Conservation (phyloP, 2,797 vertebrate species). For the Falco peregrinus region DNA sequence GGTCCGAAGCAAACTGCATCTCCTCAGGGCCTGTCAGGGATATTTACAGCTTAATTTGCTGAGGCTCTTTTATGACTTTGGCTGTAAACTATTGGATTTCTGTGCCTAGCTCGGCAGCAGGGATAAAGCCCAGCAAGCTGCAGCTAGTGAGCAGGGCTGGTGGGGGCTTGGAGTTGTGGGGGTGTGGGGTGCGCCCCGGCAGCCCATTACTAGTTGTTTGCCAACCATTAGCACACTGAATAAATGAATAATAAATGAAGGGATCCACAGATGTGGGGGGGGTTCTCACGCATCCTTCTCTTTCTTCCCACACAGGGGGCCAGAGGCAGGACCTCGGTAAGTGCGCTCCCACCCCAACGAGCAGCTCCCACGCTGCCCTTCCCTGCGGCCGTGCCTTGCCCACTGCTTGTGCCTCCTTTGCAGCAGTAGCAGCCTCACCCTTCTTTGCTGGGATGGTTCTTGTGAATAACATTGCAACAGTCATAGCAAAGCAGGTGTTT, state of each 20-base stretch:
- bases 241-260: not conserved
- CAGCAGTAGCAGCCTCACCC: not conserved
- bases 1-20: not conserved
- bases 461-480: not conserved
- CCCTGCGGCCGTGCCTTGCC: not conserved
- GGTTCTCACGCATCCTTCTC: not conserved
- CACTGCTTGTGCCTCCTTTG: not conserved
- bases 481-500: not conserved
- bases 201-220: not conserved
- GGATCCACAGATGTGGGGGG: accelerated
- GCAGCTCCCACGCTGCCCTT: not conserved
- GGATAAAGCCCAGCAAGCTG: not conserved
- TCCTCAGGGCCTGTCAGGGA: not conserved
- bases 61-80: not conserved
- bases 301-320: constrained; percentile 37
- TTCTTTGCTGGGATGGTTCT: not conserved
- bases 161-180: not conserved
- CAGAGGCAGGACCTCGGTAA: constrained; percentile 61
- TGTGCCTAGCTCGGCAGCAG: not conserved
- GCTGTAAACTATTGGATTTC: not conserved
- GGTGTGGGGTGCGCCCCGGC: not conserved
- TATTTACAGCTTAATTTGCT: not conserved
- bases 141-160: not conserved
- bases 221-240: not conserved
- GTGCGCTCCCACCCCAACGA: not conserved